phyloP scores from a whole-genome alignment of 2,113 vertebrate genomes.

The Acrocephalus kingi region DNA sequence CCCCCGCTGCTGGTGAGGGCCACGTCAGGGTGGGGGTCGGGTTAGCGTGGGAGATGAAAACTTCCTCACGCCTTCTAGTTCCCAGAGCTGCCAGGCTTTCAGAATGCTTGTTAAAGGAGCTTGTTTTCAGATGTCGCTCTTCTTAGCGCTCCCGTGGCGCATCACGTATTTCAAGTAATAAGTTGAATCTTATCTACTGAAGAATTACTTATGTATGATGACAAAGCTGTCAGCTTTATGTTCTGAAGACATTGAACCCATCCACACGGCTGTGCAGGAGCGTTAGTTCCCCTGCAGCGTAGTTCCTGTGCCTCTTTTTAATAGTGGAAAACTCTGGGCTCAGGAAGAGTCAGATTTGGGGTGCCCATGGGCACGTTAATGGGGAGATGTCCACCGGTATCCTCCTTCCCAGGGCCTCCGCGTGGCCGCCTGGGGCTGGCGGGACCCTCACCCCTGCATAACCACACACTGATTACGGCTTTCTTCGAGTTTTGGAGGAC shows the following conservation, averaged over 20 bases:
- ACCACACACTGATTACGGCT: neutral
- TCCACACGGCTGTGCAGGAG: neutral
- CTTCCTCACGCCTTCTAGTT: rapidly evolving
- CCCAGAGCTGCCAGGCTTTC: neutral
- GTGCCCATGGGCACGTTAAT: rapidly evolving
- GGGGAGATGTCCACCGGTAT: rapidly evolving
- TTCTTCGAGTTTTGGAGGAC: neutral
- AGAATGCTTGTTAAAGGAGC: neutral
- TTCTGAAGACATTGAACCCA: rapidly evolving
- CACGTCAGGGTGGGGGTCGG: neutral
- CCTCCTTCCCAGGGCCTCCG: neutral
- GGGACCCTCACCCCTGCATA: neutral
- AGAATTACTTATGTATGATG: rapidly evolving
- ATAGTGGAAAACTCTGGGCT: neutral
- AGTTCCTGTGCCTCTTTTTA: rapidly evolving
- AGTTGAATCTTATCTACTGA: rapidly evolving
- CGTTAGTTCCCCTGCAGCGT: neutral
- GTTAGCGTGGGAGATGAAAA: rapidly evolving
- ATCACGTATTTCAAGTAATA: rapidly evolving
- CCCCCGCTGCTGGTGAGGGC: neutral
- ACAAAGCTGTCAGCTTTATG: neutral
- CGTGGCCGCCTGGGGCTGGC: rapidly evolving
- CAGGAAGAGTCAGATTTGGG: neutral
- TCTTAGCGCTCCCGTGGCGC: rapidly evolving
- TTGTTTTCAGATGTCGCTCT: neutral